These are phyloP conservation scores for Mesochorus sp. DNA, from an alignment of 2,888 invertebrate genomes.

Conservation along the genomic window DNA sequence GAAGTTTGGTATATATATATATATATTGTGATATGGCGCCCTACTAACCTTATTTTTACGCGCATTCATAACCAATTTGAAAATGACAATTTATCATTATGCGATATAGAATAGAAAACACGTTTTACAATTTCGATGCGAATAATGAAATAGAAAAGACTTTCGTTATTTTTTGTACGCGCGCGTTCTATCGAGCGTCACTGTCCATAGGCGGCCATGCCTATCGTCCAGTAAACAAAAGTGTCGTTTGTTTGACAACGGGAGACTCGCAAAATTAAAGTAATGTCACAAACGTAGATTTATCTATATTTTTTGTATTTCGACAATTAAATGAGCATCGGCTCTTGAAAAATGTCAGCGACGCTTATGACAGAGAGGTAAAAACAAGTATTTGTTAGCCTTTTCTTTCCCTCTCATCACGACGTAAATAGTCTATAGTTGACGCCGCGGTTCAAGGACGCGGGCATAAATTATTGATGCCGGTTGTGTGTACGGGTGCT, in stretches of 20 bases:
- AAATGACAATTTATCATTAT: no score
- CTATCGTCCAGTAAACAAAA: constrained; percentile 55
- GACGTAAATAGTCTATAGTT: neutral
- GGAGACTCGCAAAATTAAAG: constrained; percentile 51
- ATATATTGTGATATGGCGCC: no score
- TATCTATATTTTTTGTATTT: neutral
- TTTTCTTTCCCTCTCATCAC: neutral
- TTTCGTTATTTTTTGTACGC: no score
- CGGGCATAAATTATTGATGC: constrained; percentile 56
- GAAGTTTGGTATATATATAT: no score
- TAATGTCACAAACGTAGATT: constrained; percentile 43
- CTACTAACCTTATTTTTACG: no score
- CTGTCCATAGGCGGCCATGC: constrained; percentile 51
- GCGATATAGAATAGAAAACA: no score
- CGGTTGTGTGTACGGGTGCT: constrained; percentile 12
- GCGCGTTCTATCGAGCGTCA: neutral
- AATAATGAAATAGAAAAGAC: no score
- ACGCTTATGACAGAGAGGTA: constrained; percentile 9
- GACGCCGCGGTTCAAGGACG: constrained; percentile 11
- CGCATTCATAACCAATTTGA: no score
- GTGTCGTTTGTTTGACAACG: constrained; percentile 64
- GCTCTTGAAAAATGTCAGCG: constrained; percentile 34
- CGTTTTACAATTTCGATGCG: no score
- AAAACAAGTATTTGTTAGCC: neutral
- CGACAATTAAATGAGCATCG: neutral